These are phyloP conservation scores for Pomatorhinus ruficollis DNA, from an alignment of 2,113 vertebrate species.

Conservation along the genomic window DNA sequence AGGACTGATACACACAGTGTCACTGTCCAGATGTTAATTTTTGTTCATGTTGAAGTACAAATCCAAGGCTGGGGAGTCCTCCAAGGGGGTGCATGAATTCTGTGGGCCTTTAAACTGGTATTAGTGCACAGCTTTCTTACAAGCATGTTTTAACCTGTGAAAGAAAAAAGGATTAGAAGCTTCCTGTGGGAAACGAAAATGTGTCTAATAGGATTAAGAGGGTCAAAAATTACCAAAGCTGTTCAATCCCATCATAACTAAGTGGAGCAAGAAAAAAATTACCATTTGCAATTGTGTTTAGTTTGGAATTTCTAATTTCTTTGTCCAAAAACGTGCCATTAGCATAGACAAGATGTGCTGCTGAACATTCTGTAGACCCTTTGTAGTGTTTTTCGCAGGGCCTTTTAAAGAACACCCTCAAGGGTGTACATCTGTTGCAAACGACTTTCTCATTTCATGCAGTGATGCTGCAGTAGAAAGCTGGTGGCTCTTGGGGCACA, in stretches of 20 bases:
- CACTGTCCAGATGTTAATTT: background rate
- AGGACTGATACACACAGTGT: background rate
- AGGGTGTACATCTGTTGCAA: background rate
- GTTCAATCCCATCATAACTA: background rate
- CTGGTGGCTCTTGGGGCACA: background rate
- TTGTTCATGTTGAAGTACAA: background rate
- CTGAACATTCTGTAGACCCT: no score
- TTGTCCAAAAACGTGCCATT: background rate
- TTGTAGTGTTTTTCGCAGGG: background rate
- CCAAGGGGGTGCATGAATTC: background rate
- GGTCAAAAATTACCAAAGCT: background rate
- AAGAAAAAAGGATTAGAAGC: background rate
- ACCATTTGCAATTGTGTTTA: background rate
- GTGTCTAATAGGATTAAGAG: background rate
- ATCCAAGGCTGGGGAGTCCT: background rate
- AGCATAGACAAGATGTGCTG: background rate
- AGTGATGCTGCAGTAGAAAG: background rate
- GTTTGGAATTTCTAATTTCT: background rate
- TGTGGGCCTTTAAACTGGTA: background rate
- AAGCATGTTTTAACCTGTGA: no score
- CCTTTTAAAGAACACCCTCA: background rate
- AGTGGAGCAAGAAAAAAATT: background rate
- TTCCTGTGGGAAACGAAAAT: background rate
- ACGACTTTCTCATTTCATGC: fast-evolving
- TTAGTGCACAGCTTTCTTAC: background rate